These are phyloP conservation scores for Parnassius orleans DNA, from an alignment of 2,888 invertebrate genomes.

Conservation along the genomic window DNA sequence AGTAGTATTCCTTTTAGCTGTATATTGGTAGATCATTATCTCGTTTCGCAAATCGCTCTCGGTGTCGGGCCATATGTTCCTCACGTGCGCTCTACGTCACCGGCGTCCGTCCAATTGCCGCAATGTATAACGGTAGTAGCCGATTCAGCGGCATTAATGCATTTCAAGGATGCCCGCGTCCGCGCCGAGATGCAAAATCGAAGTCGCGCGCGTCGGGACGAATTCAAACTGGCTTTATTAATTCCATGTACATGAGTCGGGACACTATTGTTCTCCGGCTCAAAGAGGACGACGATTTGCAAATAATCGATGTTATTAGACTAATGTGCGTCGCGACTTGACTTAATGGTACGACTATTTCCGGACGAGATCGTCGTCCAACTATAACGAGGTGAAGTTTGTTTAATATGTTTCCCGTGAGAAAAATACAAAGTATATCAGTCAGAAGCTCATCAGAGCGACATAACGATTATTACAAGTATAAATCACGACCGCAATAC, in stretches of 20 bases:
- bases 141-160: slow-evolving; percentile 45
- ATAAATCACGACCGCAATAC: slow-evolving; percentile 33
- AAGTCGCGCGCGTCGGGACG: slow-evolving; percentile 18
- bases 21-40: slow-evolving; percentile 37
- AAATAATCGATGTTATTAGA: slow-evolving; percentile 55
- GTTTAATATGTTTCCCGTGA: slow-evolving; percentile 8
- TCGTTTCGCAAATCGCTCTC: slow-evolving; percentile 36
- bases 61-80: slow-evolving; percentile 27
- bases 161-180: slow-evolving; percentile 46
- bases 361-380: slow-evolving; percentile 4
- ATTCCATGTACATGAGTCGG: slow-evolving; percentile 50
- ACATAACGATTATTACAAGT: slow-evolving; percentile 33
- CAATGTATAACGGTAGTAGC: slow-evolving; percentile 47
- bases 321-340: slow-evolving; percentile 10
- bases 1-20: slow-evolving; percentile 6
- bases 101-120: slow-evolving; percentile 41
- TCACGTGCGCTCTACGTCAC: slow-evolving; percentile 41
- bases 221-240: slow-evolving; percentile 50
- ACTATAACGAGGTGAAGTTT: slow-evolving; percentile 4
- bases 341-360: slow-evolving; percentile 14
- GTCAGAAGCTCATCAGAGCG: slow-evolving; percentile 51
- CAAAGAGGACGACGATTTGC: slow-evolving; percentile 41
- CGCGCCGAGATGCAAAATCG: slow-evolving; percentile 15
- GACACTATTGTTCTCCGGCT: slow-evolving; percentile 50
- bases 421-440: slow-evolving; percentile 23